Evolutionary conservation across 2,888 invertebrate species (phyloP).

Genomic region (Pachycephus smyrnensis): DNA sequence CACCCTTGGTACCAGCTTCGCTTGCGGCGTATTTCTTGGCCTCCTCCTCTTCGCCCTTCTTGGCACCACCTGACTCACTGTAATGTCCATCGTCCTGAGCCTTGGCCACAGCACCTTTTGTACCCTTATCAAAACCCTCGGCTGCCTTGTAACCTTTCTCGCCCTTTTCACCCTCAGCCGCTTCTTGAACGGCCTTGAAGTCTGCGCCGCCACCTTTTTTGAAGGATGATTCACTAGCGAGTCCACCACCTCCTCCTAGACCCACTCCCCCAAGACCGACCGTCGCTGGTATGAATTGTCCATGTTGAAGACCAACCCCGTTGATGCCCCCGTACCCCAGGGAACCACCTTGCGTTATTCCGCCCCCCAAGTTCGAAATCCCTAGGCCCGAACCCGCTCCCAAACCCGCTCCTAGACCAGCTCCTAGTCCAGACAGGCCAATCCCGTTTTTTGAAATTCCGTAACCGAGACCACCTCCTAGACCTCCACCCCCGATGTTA

Average conservation of each 20-base stretch:
- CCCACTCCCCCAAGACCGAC: constrained; percentile 22
- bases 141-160: constrained; percentile 50
- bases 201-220: constrained; percentile 37
- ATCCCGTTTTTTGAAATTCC: constrained; percentile 21
- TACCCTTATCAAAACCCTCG: constrained; percentile 49
- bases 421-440: constrained; percentile 19
- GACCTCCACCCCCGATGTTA: background rate
- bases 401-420: constrained; percentile 12
- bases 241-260: constrained; percentile 18
- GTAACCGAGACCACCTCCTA: constrained; percentile 9
- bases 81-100: constrained; percentile 46
- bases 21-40: constrained; percentile 65
- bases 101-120: constrained; percentile 45
- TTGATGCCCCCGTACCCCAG: constrained; percentile 6
- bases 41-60: constrained; percentile 57
- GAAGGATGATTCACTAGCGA: constrained; percentile 23
- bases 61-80: constrained; percentile 63
- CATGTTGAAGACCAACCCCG: constrained; percentile 20
- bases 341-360: constrained; percentile 13
- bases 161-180: constrained; percentile 37
- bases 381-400: constrained; percentile 6
- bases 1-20: constrained; percentile 65
- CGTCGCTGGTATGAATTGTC: constrained; percentile 20
- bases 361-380: background rate
- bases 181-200: constrained; percentile 38